Evolutionary conservation across 2,888 invertebrate genomes (phyloP).

Genomic region (Polymixis lichenea): DNA sequence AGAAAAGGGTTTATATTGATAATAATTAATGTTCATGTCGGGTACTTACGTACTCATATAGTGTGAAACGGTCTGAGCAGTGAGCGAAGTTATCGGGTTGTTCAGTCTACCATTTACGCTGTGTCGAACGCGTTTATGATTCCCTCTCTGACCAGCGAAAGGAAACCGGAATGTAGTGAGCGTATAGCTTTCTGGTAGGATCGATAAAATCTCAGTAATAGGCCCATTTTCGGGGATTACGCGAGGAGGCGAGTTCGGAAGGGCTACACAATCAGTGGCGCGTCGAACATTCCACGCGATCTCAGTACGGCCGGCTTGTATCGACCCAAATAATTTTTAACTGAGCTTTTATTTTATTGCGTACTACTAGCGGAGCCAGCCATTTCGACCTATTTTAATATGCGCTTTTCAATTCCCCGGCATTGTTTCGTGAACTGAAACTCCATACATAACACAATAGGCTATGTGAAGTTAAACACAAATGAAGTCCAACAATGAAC

Average conservation of each 20-base stretch:
- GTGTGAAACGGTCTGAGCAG: slow-evolving; percentile 52
- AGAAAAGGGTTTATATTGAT: slow-evolving; percentile 57
- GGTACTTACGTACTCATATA: slow-evolving; percentile 25
- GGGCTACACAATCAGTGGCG: slow-evolving; percentile 62
- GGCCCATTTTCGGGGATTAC: slow-evolving; percentile 66
- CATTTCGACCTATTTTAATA: slow-evolving; percentile 49
- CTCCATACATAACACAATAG: slow-evolving; percentile 8
- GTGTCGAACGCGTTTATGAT: slow-evolving; percentile 72
- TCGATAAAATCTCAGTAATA: slow-evolving; percentile 70
- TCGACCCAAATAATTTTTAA: slow-evolving; percentile 60
- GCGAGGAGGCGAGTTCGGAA: slow-evolving; percentile 64
- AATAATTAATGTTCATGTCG: slow-evolving; percentile 56
- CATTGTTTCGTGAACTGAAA: slow-evolving; percentile 35
- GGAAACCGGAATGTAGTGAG: slow-evolving; percentile 64
- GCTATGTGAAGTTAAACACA: slow-evolving; percentile 27
- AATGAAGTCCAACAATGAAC: slow-evolving; percentile 35
- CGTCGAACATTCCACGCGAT: slow-evolving; percentile 51
- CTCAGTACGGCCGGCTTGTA: slow-evolving; percentile 36
- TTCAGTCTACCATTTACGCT: slow-evolving; percentile 71
- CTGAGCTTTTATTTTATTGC: slow-evolving; percentile 54
- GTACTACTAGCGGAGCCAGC: slow-evolving; percentile 34
- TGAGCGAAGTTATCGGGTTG: slow-evolving; percentile 71
- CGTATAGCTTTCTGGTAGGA: slow-evolving; percentile 53
- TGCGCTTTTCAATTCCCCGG: slow-evolving; percentile 44
- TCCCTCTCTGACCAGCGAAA: slow-evolving; percentile 71